Percentiles rank a stretch among this genome's conserved stretches.
Conservation (phyloP, 2,797 vertebrate genomes). For the Helarctos malayanus region DNA sequence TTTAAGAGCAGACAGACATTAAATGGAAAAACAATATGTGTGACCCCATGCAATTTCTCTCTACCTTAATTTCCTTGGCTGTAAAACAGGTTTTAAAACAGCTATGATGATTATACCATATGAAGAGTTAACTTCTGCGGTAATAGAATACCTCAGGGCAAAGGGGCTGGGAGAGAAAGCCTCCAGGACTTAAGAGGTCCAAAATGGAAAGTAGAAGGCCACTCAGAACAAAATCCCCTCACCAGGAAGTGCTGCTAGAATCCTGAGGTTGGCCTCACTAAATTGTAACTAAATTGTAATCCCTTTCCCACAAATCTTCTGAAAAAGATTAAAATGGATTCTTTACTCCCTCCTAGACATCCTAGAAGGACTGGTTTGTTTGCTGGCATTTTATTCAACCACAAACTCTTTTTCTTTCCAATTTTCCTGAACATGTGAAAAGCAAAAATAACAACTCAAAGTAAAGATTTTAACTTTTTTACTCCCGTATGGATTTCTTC, state of each 20-base stretch:
- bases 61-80: constrained; percentile 30
- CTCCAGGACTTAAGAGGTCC: not conserved
- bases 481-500: not conserved
- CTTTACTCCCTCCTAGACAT: not conserved
- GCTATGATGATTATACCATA: not conserved
- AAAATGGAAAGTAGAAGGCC: not conserved
- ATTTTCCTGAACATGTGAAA: constrained; percentile 11
- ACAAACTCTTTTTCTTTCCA: not conserved
- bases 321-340: not conserved
- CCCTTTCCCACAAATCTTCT: not conserved
- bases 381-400: constrained; percentile 3
- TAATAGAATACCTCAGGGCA: not conserved
- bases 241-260: not conserved
- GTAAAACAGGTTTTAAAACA: not conserved
- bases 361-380: not conserved
- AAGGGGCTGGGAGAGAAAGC: not conserved
- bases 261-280: not conserved
- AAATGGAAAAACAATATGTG: not conserved
- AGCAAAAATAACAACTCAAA: not conserved
- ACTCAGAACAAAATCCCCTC: not conserved
- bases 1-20: not conserved
- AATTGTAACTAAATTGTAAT: not conserved
- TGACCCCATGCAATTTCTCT: not conserved
- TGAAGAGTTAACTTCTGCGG: not conserved
- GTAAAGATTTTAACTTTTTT: not conserved